These are phyloP conservation scores for Trypoxylus dichotomus DNA, from an alignment of 1,140 invertebrate species.

Conservation along the genomic window DNA sequence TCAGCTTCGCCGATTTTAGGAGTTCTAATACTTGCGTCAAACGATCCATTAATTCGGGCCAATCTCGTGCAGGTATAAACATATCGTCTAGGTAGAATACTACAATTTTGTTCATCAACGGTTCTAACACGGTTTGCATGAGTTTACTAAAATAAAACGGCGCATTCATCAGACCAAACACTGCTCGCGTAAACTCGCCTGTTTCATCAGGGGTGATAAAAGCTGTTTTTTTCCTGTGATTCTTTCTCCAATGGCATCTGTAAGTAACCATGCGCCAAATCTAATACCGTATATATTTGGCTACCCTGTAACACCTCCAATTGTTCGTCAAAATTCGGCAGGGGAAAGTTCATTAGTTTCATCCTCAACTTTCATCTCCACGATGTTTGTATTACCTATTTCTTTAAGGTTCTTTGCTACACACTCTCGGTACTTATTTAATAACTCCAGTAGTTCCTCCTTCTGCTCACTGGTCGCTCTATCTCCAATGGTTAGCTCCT, in stretches of 20 bases:
- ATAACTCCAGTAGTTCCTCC: not conserved
- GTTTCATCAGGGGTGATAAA: constrained; percentile 52
- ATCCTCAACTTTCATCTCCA: not conserved
- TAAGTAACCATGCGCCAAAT: constrained; percentile 41
- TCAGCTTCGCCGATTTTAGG: no score
- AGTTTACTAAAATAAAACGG: constrained; percentile 44
- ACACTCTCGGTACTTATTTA: not conserved
- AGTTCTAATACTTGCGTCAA: constrained; percentile 37
- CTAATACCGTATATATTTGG: constrained; percentile 32
- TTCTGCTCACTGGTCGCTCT: not conserved
- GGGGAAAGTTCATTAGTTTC: constrained; percentile 43
- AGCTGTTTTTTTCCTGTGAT: constrained; percentile 48
- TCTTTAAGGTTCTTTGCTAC: not conserved
- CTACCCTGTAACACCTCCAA: not conserved
- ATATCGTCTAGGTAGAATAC: constrained; percentile 44
- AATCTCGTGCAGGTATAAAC: constrained; percentile 38
- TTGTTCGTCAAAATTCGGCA: constrained; percentile 30
- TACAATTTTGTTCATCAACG: constrained; percentile 38
- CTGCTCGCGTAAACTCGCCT: constrained; percentile 53
- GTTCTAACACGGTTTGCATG: constrained; percentile 42
- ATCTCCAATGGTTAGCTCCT: not conserved
- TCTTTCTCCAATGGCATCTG: constrained; percentile 44
- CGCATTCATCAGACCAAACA: constrained; percentile 51
- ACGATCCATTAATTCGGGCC: constrained; percentile 37
- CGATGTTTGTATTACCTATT: not conserved